phyloP scores from a whole-genome alignment of 2,888 invertebrate genomes.

The Philaethria dido region DNA sequence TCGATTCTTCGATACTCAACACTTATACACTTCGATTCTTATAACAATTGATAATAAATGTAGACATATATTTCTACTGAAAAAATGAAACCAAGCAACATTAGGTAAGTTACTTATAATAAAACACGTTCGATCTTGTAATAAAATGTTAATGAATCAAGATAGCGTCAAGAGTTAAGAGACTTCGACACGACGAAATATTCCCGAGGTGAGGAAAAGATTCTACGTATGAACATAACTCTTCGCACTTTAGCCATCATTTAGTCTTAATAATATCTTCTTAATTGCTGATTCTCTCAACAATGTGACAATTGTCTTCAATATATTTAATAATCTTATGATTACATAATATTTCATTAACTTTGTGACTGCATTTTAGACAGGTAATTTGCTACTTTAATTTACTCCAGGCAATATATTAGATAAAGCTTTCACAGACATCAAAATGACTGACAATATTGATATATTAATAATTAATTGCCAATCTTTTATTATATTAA shows the following conservation, averaged over 20 bases:
- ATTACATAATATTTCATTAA: conserved; percentile 10
- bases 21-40: neutral
- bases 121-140: conserved; percentile 67
- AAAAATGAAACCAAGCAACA: conserved; percentile 41
- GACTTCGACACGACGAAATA: conserved; percentile 71
- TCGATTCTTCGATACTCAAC: too few species aligned
- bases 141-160: conserved; percentile 82
- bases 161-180: conserved; percentile 78
- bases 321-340: neutral
- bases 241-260: conserved; percentile 26
- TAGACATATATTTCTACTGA: neutral
- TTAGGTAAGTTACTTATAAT: conserved; percentile 52
- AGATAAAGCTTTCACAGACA: conserved; percentile 11
- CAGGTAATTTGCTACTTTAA: conserved; percentile 24
- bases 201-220: conserved; percentile 69
- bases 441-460: conserved; percentile 9
- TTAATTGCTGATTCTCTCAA: conserved; percentile 29
- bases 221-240: conserved; percentile 50
- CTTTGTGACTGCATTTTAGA: conserved; percentile 5
- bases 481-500: too few species aligned
- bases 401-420: conserved; percentile 13
- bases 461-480: conserved; percentile 18
- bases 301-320: neutral
- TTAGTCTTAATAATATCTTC: conserved; percentile 18
- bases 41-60: neutral